phyloP scores from a whole-genome alignment of 2,888 invertebrate species.

The Odontothrips loti region DNA sequence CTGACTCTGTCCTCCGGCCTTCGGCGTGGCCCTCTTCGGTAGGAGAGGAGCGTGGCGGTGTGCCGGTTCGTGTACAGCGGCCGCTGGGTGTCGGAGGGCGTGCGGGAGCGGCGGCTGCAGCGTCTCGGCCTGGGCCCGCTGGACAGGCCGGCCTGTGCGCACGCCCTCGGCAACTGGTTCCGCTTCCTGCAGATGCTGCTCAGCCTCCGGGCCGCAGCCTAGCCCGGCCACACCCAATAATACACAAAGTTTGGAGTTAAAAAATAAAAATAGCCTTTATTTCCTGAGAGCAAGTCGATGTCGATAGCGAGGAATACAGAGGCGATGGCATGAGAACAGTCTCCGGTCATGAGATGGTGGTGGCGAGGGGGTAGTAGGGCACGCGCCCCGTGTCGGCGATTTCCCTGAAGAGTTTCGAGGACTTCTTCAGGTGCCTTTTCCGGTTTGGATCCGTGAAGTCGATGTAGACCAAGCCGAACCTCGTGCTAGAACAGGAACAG shows the following conservation, averaged over 20 bases:
- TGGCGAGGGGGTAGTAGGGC: no score
- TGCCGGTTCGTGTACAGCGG: neutral
- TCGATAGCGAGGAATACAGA: no score
- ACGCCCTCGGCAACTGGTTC: neutral
- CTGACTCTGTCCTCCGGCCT: no score
- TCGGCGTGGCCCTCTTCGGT: neutral
- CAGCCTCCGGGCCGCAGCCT: neutral
- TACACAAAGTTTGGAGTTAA: no score
- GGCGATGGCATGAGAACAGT: no score
- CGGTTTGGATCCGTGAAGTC: slow-evolving; percentile 63
- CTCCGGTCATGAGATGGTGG: no score
- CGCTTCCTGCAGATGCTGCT: neutral
- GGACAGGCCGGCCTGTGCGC: neutral
- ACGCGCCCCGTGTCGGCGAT: slow-evolving; percentile 42
- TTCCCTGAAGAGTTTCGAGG: slow-evolving; percentile 55
- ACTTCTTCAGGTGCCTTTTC: slow-evolving; percentile 61
- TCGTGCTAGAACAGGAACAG: slow-evolving; percentile 51
- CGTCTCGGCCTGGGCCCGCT: neutral
- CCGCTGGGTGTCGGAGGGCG: neutral
- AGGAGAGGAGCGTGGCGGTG: neutral
- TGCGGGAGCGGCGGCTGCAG: neutral
- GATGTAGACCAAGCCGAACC: slow-evolving; percentile 66
- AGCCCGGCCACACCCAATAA: no score
- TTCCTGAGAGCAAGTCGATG: no score
- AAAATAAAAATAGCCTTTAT: no score